Base-by-base conservation (phyloP, 2,888 invertebrate genomes). In the Bedellia somnulentella region DNA sequence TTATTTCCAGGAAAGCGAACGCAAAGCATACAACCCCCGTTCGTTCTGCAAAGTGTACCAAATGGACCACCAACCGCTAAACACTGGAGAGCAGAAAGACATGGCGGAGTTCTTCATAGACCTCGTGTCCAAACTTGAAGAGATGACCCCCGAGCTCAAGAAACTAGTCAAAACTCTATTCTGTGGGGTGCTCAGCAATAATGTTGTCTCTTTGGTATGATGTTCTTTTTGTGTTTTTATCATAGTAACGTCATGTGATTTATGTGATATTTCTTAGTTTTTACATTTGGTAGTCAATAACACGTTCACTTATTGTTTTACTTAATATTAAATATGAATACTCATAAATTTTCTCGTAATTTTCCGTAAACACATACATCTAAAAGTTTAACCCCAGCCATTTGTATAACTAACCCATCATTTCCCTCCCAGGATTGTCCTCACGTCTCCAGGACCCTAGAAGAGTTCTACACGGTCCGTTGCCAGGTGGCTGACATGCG, bases 61-160 rank as follows among this genome's bases (percentile, higher is more conserved):
- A 31, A 96, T 96, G 96, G 94, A 96, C 57, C 93, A 95, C 54
- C 94, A 95, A 54, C 93, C 94, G 0, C 62, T 96, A 5, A 96
- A 96, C 57, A 95, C 95, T 0, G 94, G 94, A 1, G 96, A 96
- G 52, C 96, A 96, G 62, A 96, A 96, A 53, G 96, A 96, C 52
- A 96, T 96, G 96, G 94, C 95, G 0, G 96, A 96, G 64, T 96
- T 96, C 71, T 96, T 96, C 57, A 96, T 95, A 31, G 95, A 96
- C 70, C 81, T 96, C 27, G 94, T 96, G 16, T 93, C 93, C 13
- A 96, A 96, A 57, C 68, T 96, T 9, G 96, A 96, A 59, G 96
- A 96, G 61, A 95, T 95, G 93, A 92, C 93, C 2, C 87, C 91
- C 0, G 87, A 92, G 39, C 59, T 94, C 22, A 95, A 94, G 63